Evolutionary conservation across 2,888 invertebrate genomes (phyloP), one percentile per base, ranked within the genome.

Genomic region (Volucella inanis): DNA sequence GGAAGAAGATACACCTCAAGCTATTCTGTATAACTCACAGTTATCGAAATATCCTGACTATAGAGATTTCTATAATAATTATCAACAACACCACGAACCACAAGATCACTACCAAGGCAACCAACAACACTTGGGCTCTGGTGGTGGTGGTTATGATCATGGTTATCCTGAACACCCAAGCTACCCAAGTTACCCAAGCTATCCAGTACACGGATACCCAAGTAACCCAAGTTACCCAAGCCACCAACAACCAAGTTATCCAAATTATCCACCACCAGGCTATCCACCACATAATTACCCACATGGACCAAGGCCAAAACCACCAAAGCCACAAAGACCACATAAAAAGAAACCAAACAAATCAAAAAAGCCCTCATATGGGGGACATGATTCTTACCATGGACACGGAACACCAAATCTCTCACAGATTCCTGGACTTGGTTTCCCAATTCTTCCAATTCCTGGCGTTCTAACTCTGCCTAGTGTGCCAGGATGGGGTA

Each of bases 401-500:
- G 70, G 50, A 22, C 39, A 50, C 18, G 22, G 12, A 1, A 52
- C 9, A 2, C 50, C 67, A 14, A 55, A 38, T 15, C 52, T 50
- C 15, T 15, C 50, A 8, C 11, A n/a, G 9, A 14, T 59, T 10
- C 49, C 39, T 2, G 62, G 62, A n/a, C 54, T 45, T n/a, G 68
- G 70, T 1, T 61, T 43, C 12, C 62, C 68, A 14, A 38, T 11
- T 3, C 9, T 55, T 2, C 61, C 55, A n/a, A 41, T 47, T 38
- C 41, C 31, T 0, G 62, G 55, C 0, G 12, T 39, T n/a, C 77
- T 55, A 55, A 31, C 68, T 2, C 41, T 78, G 55, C 9, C 49
- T 2, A 10, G 62, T 49, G 12, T 77, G 1, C 64, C 41, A 11
- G 77, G 77, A 38, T 70, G 77, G 70, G 54, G 62, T 22, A 22